Conservation (phyloP, 2,888 invertebrate genomes). For the Emmelina monodactyla region DNA sequence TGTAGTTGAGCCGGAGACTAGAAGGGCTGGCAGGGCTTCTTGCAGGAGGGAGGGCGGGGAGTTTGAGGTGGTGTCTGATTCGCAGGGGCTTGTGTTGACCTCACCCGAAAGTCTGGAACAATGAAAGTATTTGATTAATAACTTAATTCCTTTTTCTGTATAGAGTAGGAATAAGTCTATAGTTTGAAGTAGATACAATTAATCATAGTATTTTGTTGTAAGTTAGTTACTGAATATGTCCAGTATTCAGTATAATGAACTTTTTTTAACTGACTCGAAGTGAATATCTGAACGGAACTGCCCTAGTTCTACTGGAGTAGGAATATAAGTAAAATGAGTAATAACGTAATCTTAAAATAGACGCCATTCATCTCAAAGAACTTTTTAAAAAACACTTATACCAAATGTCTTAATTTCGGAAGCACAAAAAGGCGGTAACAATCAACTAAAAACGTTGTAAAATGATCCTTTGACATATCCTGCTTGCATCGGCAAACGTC, state of each 20-base stretch:
- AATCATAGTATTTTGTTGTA: no score
- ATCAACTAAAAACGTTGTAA: constrained; percentile 17
- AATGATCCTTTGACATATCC: constrained; percentile 6
- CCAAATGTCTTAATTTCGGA: constrained; percentile 36
- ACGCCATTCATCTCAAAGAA: constrained; percentile 24
- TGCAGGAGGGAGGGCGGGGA: constrained; percentile 61
- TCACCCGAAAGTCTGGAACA: constrained; percentile 51
- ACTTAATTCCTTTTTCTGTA: no score
- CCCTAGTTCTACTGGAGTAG: no score
- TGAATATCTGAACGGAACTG: no score
- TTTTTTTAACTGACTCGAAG: no score
- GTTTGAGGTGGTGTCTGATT: constrained; percentile 69
- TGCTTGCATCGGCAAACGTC: background rate
- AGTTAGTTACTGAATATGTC: no score
- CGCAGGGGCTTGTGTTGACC: constrained; percentile 65
- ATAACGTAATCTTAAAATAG: background rate
- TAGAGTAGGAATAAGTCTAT: no score
- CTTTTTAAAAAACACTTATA: constrained; percentile 27
- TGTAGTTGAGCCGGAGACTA: constrained; percentile 50
- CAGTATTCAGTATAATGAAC: no score
- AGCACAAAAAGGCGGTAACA: constrained; percentile 21
- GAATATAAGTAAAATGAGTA: background rate
- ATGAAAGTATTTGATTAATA: no score
- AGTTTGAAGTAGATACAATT: no score
- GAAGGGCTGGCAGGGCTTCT: constrained; percentile 49